Conservation (phyloP, 1,140 invertebrate genomes). For the Euwallacea fornicatus region DNA sequence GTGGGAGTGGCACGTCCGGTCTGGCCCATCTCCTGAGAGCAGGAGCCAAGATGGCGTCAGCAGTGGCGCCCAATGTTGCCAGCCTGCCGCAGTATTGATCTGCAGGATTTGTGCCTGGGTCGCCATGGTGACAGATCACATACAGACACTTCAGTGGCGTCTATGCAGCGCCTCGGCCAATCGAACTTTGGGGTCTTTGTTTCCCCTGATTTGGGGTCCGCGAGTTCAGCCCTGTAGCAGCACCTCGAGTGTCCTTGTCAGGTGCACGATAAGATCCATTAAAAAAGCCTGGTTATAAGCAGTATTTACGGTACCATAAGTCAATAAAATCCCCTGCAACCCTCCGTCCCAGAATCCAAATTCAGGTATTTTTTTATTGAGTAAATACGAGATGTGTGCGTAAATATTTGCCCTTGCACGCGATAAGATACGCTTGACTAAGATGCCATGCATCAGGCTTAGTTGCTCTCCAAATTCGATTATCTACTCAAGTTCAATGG, state of each 20-base stretch:
- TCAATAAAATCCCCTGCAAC: too few species aligned
- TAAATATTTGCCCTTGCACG: too few species aligned
- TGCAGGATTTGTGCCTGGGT: slow-evolving; percentile 50
- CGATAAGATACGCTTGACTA: too few species aligned
- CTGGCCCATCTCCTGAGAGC: slow-evolving; percentile 49
- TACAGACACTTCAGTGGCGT: slow-evolving; percentile 47
- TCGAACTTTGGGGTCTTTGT: slow-evolving; percentile 1
- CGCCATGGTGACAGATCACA: slow-evolving; percentile 52
- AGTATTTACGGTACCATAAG: too few species aligned
- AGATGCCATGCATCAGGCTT: too few species aligned
- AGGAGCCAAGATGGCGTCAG: slow-evolving; percentile 52
- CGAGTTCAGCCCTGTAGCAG: too few species aligned
- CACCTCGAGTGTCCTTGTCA: too few species aligned
- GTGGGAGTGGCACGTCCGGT: slow-evolving; percentile 45
- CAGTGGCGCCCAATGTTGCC: slow-evolving; percentile 23
- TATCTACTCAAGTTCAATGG: background rate
- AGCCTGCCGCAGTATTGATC: slow-evolving; percentile 49
- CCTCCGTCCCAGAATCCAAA: too few species aligned
- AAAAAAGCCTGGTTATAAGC: too few species aligned
- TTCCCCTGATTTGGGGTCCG: background rate
- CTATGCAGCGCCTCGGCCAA: slow-evolving; percentile 1
- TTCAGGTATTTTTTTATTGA: too few species aligned
- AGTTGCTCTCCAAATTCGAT: background rate
- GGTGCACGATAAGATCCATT: too few species aligned
- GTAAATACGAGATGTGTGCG: too few species aligned